phyloP scores from a whole-genome alignment of 2,113 vertebrate species.

The Kryptolebias marmoratus region DNA sequence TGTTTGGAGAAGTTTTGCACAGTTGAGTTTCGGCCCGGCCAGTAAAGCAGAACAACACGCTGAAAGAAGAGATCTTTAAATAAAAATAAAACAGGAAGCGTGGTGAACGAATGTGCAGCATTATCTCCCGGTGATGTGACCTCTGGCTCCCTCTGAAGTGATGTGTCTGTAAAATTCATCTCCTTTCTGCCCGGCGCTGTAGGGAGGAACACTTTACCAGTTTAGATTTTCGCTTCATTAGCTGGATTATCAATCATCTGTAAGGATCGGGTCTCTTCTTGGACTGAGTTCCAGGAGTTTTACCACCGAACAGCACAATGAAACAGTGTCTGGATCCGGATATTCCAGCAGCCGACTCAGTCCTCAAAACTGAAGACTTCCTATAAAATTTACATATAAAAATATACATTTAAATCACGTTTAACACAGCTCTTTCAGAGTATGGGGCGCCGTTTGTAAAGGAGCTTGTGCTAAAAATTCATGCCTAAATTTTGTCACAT shows the following conservation, averaged over 20 bases:
- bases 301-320: slow-evolving; percentile 4
- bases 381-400: slow-evolving; percentile 20
- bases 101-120: slow-evolving; percentile 22
- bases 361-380: slow-evolving; percentile 12
- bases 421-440: no score
- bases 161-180: slow-evolving; percentile 58
- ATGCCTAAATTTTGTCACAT: no score
- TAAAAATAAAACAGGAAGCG: background rate
- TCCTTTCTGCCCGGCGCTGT: slow-evolving; percentile 47
- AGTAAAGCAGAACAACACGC: slow-evolving; percentile 45
- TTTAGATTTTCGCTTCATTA: slow-evolving; percentile 40
- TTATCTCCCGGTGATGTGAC: slow-evolving; percentile 29
- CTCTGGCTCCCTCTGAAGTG: slow-evolving; percentile 42
- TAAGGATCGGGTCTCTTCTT: slow-evolving; percentile 38
- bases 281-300: slow-evolving; percentile 34
- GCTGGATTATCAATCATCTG: slow-evolving; percentile 60
- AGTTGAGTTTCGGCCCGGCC: slow-evolving; percentile 44
- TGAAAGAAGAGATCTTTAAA: slow-evolving; percentile 3
- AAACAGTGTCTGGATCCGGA: slow-evolving; percentile 21
- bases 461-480: no score
- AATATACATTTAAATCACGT: slow-evolving; percentile 19
- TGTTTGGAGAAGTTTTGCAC: slow-evolving; percentile 72
- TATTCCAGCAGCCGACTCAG: slow-evolving; percentile 14
- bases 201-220: slow-evolving; percentile 64
- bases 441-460: no score